Evolutionary conservation across 2,113 vertebrate genomes (phyloP).

Genomic region (Pachyramphus minor): DNA sequence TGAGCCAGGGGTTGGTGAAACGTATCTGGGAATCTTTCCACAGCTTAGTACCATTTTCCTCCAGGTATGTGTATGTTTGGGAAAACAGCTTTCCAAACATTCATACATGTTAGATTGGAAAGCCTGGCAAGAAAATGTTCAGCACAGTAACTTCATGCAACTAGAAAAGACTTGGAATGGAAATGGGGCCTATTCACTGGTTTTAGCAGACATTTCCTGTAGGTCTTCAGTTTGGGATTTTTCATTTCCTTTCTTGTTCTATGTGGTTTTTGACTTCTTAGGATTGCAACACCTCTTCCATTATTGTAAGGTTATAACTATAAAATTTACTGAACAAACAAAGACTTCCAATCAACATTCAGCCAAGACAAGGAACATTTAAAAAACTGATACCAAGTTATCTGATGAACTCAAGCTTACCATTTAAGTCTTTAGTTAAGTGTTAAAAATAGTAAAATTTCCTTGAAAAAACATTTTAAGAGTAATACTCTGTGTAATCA

Average conservation of each 20-base stretch:
- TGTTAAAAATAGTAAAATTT: constrained; percentile 32
- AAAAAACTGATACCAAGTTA: background rate
- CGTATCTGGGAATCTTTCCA: background rate
- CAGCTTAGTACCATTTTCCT: background rate
- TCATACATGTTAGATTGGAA: background rate
- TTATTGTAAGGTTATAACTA: background rate
- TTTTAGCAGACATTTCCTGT: background rate
- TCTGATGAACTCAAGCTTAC: background rate
- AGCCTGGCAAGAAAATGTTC: background rate
- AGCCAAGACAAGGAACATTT: background rate
- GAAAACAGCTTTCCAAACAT: background rate
- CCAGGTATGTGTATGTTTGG: background rate
- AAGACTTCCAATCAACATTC: background rate
- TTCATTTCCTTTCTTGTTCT: background rate
- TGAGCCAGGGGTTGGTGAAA: background rate
- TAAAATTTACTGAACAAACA: background rate
- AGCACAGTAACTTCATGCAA: background rate
- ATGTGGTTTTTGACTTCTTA: background rate
- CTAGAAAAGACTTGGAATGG: background rate
- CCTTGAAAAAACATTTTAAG: constrained; percentile 13
- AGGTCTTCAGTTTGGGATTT: background rate
- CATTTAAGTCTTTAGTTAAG: background rate
- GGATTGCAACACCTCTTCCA: background rate
- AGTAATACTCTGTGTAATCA: background rate
- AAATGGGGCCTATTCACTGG: background rate